Base-by-base conservation (phyloP, 2,113 vertebrate species). In the Tringa solitaria region DNA sequence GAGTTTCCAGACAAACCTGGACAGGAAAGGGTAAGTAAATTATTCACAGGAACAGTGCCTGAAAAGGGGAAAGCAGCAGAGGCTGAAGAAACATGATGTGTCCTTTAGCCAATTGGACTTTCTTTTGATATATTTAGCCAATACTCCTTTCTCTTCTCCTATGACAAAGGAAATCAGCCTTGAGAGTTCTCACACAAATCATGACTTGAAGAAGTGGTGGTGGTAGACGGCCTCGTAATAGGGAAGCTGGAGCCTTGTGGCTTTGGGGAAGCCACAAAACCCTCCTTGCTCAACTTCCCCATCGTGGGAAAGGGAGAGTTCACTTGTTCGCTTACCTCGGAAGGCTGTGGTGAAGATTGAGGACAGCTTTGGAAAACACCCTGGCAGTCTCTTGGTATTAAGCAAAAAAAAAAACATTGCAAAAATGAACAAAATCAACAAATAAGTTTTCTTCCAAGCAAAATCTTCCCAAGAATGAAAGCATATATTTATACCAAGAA, bases 231-330 rank as follows among this genome's bases (percentile, higher is more conserved):
- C 24, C 35, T 50, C 22, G 37, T 64, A 93, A 81, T 84, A 2
- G 6, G 56, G 17, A 86, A 89, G 56, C 43, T 57, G 51, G 28
- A 82, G 65, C 30, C 23, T 48, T 68, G 43, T 60, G 72, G 88
- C 68, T 90, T 78, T 73, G 16, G 28, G 59, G 72, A 91, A 93
- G 76, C 90, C 86, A 68, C 88, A 94, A 86, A 94, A 17, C 21
- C 14, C 8, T 92, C 39, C 16, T 59, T 61, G 28, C 10, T 90
- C 53, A 67, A 78, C 28, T 92, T 93, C 27, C 53, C n/a, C 46
- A 5, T n/a, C 13, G 17, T 75, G 70, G 46, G 68, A 93, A 89
- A 81, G 63, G 57, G 33, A 93, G 33, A 93, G 27, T 72, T 74
- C 39, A 16, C 32, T 90, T 54, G 13, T 50, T 72, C 2, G 1